A percentile compares a stretch with the other conserved stretches of the same genome.
phyloP scores from a whole-genome alignment of 2,113 vertebrate species.

The Odontophorus gujanensis region DNA sequence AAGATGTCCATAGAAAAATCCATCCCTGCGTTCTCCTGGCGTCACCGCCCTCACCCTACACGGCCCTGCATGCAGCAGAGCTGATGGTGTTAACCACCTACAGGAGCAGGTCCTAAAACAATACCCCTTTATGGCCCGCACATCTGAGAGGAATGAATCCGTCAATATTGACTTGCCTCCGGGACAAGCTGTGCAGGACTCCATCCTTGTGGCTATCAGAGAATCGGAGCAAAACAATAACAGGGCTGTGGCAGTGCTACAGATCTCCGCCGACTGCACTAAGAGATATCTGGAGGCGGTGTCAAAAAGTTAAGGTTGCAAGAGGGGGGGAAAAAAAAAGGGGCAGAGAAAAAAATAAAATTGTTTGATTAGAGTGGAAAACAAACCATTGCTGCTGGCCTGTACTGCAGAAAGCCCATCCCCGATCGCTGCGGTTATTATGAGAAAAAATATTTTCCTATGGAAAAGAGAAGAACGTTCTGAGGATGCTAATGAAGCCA shows the following conservation, averaged over 20 bases:
- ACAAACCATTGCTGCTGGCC: constrained; percentile 35
- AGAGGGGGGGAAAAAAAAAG: background rate
- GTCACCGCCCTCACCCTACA: background rate
- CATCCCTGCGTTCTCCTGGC: background rate
- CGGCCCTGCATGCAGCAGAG: background rate
- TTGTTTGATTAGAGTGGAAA: constrained; percentile 63
- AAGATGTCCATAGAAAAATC: background rate
- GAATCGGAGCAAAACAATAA: constrained; percentile 74
- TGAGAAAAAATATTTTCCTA: constrained; percentile 69
- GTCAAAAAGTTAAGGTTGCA: constrained; percentile 64
- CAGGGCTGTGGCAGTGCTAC: constrained; percentile 39
- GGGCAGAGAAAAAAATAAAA: constrained; percentile 46
- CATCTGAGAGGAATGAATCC: constrained; percentile 67
- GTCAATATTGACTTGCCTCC: constrained; percentile 67
- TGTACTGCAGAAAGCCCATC: constrained; percentile 7
- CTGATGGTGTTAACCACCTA: constrained; percentile 24
- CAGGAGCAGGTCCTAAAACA: constrained; percentile 55
- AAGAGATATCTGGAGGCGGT: constrained; percentile 62
- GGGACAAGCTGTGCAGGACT: constrained; percentile 62
- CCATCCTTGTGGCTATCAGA: constrained; percentile 62
- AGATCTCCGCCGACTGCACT: constrained; percentile 46
- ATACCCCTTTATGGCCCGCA: constrained; percentile 40
- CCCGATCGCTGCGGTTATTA: constrained; percentile 46
- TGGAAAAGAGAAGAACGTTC: constrained; percentile 56
- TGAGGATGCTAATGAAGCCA: constrained; percentile 65